phyloP scores from a whole-genome alignment of 2,113 vertebrate genomes.

The Laticauda colubrina region DNA sequence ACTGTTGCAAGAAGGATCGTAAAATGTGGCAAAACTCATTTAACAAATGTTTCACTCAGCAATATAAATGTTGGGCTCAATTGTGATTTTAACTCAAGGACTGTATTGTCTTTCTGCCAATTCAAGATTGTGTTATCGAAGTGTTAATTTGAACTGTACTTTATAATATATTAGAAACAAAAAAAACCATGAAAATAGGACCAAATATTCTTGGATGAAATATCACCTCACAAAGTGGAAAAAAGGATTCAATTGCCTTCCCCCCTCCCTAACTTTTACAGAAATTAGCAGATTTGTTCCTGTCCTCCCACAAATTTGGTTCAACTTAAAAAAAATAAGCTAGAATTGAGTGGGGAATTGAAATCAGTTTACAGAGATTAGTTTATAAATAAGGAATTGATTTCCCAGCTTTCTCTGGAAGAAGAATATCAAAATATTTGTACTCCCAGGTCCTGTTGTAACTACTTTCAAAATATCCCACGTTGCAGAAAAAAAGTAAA shows the following conservation, averaged over 20 bases:
- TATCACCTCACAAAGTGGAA: neutral
- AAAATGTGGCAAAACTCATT: no score
- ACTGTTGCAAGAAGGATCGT: no score
- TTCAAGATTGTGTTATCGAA: neutral
- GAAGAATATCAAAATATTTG: neutral
- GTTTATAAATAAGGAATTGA: neutral
- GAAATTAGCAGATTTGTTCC: neutral
- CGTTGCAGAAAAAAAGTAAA: neutral
- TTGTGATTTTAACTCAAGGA: neutral
- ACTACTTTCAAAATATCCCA: neutral
- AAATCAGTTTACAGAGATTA: neutral
- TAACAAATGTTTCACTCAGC: no score
- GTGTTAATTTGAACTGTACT: neutral
- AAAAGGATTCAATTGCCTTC: neutral
- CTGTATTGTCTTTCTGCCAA: neutral
- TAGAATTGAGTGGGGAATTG: neutral
- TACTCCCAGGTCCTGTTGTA: neutral
- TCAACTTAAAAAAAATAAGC: neutral
- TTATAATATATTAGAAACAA: neutral
- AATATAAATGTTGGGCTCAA: neutral
- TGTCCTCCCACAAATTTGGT: neutral
- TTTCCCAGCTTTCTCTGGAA: neutral
- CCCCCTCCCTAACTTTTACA: neutral
- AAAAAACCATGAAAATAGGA: constrained; percentile 44
- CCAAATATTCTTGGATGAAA: constrained; percentile 51